phyloP scores from a whole-genome alignment of 2,113 vertebrate species.

The Saccopteryx bilineata region DNA sequence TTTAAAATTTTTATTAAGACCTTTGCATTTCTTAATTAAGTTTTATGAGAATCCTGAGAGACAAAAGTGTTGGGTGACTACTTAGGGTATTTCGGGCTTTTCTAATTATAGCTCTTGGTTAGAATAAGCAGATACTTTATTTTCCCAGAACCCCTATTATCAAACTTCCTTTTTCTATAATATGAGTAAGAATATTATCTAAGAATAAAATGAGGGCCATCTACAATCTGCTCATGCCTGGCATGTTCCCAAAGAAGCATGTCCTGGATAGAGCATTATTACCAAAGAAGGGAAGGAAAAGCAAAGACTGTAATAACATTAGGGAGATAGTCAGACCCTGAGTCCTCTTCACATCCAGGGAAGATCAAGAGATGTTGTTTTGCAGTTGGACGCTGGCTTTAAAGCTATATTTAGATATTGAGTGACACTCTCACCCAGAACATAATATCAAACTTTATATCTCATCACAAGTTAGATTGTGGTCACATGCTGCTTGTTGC shows the following conservation, averaged over 20 bases:
- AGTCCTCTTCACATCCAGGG: conserved; percentile 43
- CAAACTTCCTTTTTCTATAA: conserved; percentile 75
- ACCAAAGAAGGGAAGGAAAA: conserved; percentile 77
- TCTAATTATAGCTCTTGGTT: conserved; percentile 64
- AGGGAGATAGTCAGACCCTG: conserved; percentile 36
- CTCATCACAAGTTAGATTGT: not conserved
- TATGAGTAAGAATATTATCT: conserved; percentile 68
- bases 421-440: not conserved
- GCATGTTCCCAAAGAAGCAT: conserved; percentile 55
- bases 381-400: conserved; percentile 49
- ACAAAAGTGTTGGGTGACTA: conserved; percentile 51
- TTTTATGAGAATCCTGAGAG: conserved; percentile 68
- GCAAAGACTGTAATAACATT: conserved; percentile 65
- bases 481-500: conserved; percentile 36
- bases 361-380: conserved; percentile 26
- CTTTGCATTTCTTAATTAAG: conserved; percentile 52
- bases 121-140: conserved; percentile 67
- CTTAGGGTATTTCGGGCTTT: conserved; percentile 57
- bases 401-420: conserved; percentile 35
- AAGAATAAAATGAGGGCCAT: conserved; percentile 56
- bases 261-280: conserved; percentile 57
- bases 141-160: conserved; percentile 45
- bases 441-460: conserved; percentile 31
- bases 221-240: conserved; percentile 42
- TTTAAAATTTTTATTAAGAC: conserved; percentile 39